Evolutionary conservation across 2,797 vertebrate genomes (phyloP).

Genomic region (Ctenopoma kingsleyae): DNA sequence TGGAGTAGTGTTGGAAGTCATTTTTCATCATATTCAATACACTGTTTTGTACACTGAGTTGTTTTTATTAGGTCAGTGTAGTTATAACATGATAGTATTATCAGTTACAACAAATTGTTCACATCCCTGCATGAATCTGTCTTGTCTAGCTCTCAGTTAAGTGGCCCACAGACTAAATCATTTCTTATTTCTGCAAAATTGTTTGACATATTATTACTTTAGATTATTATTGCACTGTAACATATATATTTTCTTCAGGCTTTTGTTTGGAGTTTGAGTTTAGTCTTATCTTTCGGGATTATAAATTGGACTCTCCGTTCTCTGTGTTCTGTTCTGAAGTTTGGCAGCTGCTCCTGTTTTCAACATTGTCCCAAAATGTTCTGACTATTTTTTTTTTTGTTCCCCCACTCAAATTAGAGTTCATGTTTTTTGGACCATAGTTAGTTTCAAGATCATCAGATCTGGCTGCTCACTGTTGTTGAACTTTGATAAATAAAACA

Average conservation of each 20-base stretch:
- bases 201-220: conserved; percentile 31
- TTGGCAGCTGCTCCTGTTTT: conserved; percentile 56
- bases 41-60: conserved; percentile 16
- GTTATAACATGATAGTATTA: conserved; percentile 32
- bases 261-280: conserved; percentile 42
- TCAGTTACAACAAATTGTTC: conserved; percentile 32
- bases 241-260: not conserved
- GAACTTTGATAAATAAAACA: conserved; percentile 26
- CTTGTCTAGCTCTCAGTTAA: not conserved
- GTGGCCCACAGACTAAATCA: not conserved
- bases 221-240: conserved; percentile 15
- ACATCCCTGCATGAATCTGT: conserved; percentile 13
- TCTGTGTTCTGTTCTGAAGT: conserved; percentile 34
- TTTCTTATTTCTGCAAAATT: conserved; percentile 16
- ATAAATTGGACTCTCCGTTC: conserved; percentile 44
- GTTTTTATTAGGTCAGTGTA: conserved; percentile 45
- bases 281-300: conserved; percentile 34
- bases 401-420: conserved; percentile 63
- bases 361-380: conserved; percentile 49
- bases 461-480: conserved; percentile 29
- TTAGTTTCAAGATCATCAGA: conserved; percentile 46
- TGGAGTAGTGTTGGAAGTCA: conserved; percentile 39
- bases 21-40: conserved; percentile 53
- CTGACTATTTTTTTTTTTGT: conserved; percentile 66
- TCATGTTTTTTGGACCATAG: conserved; percentile 44